A percentile compares a stretch with the other conserved stretches of the same genome.
Conservation (phyloP, 1,140 invertebrate species). For the Battus philenor region DNA sequence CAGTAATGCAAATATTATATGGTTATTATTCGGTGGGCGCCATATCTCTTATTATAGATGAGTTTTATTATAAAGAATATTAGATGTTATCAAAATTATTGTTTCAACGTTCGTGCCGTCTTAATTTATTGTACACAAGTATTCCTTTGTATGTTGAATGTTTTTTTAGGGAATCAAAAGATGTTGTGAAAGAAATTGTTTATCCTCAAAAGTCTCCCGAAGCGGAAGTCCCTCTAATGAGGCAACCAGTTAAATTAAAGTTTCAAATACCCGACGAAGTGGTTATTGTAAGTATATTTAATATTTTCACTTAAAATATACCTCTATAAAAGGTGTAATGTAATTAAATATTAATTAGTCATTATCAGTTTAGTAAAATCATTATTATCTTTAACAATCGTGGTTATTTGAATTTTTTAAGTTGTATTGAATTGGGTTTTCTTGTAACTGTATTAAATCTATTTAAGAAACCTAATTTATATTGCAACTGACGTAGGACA, state of each 20-base stretch:
- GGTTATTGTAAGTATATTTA: slow-evolving; percentile 34
- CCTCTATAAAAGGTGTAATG: too few species aligned
- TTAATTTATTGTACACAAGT: background rate
- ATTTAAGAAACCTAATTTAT: too few species aligned
- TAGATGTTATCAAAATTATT: background rate
- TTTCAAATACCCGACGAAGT: slow-evolving; percentile 54
- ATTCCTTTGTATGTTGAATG: slow-evolving; percentile 14
- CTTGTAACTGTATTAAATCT: too few species aligned
- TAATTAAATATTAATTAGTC: too few species aligned
- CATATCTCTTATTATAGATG: background rate
- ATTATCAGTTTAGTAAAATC: too few species aligned
- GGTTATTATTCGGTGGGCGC: background rate
- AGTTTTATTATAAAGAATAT: background rate
- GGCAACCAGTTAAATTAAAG: slow-evolving; percentile 49
- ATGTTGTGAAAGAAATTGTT: slow-evolving; percentile 38
- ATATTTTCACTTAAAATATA: too few species aligned
- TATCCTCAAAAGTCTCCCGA: slow-evolving; percentile 39
- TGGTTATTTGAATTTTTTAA: too few species aligned
- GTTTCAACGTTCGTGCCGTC: background rate
- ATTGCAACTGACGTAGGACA: too few species aligned
- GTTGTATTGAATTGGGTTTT: too few species aligned
- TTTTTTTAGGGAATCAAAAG: slow-evolving; percentile 50
- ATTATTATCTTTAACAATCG: too few species aligned
- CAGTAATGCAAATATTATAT: background rate
- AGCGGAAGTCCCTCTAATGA: slow-evolving; percentile 29